Conservation (phyloP, 2,888 invertebrate genomes). For the Andricus quercusramuli region DNA sequence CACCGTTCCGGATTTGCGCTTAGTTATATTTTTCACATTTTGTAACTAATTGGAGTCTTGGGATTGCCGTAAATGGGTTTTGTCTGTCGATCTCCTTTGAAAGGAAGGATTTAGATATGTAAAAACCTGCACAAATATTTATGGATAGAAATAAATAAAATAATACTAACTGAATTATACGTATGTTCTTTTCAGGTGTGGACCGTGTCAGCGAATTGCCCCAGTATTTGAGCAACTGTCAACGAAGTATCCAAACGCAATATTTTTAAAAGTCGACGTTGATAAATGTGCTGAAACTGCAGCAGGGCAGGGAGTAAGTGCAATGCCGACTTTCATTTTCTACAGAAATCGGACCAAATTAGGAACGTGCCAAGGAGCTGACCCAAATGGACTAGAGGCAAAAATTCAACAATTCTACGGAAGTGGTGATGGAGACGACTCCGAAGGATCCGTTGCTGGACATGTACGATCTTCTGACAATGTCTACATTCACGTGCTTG, state of each 20-base stretch:
- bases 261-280: conserved; percentile 97
- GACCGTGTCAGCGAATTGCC: conserved; percentile 96
- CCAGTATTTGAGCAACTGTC: conserved; percentile 95
- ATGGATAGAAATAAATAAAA: too few species aligned
- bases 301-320: conserved; percentile 91
- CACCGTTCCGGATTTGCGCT: too few species aligned
- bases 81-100: too few species aligned
- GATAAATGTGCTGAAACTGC: conserved; percentile 96
- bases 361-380: conserved; percentile 93
- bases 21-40: too few species aligned
- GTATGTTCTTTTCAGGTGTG: conserved; percentile 87
- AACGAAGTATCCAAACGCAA: conserved; percentile 90
- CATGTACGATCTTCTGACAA: conserved; percentile 84
- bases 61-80: too few species aligned
- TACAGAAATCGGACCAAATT: conserved; percentile 93
- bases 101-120: too few species aligned
- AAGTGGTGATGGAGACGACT: conserved; percentile 82
- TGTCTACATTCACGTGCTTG: conserved; percentile 70
- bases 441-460: conserved; percentile 86
- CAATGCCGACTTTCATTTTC: conserved; percentile 99
- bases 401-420: conserved; percentile 94
- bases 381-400: conserved; percentile 88
- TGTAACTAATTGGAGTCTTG: too few species aligned
- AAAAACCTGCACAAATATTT: too few species aligned
- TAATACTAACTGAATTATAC: neutral